These are phyloP conservation scores for Dexiosoma caninum DNA, from an alignment of 2,888 invertebrate genomes.

Conservation along the genomic window DNA sequence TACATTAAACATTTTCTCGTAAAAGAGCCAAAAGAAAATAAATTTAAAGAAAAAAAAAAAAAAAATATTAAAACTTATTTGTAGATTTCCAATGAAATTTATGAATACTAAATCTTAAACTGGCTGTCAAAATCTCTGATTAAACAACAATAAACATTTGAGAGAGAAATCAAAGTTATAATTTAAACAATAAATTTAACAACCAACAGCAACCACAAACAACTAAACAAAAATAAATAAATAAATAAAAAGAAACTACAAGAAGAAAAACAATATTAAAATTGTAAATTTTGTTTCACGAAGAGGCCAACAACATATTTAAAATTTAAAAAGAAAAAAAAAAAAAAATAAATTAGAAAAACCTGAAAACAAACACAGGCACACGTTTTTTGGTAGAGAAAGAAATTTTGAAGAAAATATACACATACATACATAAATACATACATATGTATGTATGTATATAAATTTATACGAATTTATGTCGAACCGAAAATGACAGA, in stretches of 20 bases:
- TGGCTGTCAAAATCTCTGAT: constrained; percentile 58
- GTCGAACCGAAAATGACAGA: constrained; percentile 49
- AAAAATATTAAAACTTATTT: not conserved
- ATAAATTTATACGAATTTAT: not conserved
- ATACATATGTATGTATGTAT: not conserved
- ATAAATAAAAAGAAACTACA: not conserved
- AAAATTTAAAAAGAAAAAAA: not conserved
- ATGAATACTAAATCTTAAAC: constrained; percentile 58
- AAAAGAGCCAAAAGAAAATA: constrained; percentile 1
- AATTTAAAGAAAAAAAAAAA: not conserved
- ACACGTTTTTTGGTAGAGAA: constrained; percentile 19
- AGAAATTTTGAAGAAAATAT: constrained; percentile 4
- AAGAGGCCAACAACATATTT: constrained; percentile 32
- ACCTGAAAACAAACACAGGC: constrained; percentile 17
- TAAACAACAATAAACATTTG: constrained; percentile 55
- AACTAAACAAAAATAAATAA: constrained; percentile 17
- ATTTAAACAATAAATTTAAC: constrained; percentile 46
- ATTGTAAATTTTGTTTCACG: constrained; percentile 30
- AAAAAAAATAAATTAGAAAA: not conserved
- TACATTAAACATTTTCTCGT: constrained; percentile 24
- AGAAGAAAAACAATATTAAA: constrained; percentile 16
- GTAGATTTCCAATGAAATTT: constrained; percentile 49
- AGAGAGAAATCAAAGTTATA: constrained; percentile 50
- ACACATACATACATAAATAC: not conserved
- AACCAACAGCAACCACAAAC: too few species aligned